A percentile compares a stretch with the other conserved stretches of the same genome.
These are phyloP conservation scores for Sus scrofa DNA, from an alignment of 2,113 vertebrate species.

Conservation along the genomic window DNA sequence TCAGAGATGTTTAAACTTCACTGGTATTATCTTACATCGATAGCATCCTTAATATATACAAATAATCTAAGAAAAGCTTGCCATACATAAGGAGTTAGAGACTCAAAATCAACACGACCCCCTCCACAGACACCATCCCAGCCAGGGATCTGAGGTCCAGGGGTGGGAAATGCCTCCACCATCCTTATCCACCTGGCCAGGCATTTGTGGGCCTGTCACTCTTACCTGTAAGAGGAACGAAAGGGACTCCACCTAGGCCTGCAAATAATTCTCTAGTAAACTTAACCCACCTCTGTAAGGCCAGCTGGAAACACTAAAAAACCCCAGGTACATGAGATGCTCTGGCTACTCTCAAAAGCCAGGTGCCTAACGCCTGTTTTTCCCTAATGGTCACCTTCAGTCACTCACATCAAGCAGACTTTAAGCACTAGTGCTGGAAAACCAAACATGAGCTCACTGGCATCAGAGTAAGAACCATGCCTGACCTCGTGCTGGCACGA, in stretches of 20 bases:
- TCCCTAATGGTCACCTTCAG: neutral
- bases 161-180: neutral
- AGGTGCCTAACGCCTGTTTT: neutral
- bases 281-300: neutral
- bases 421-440: neutral
- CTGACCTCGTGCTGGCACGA: neutral
- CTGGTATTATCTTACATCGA: neutral
- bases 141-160: neutral
- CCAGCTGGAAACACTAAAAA: neutral
- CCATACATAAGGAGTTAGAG: neutral
- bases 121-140: neutral
- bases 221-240: neutral
- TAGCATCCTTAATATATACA: neutral
- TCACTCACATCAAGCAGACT: neutral
- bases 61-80: neutral
- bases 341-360: neutral
- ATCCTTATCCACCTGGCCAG: neutral
- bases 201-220: neutral
- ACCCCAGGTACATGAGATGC: neutral
- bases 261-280: neutral
- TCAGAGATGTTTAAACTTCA: constrained; percentile 20
- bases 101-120: neutral
- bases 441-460: neutral
- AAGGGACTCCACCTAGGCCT: neutral
- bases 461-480: neutral